A percentile compares a stretch with the other conserved stretches of the same genome.
Conservation (phyloP, 2,797 vertebrate genomes). For the Poeciliopsis presidionis region DNA sequence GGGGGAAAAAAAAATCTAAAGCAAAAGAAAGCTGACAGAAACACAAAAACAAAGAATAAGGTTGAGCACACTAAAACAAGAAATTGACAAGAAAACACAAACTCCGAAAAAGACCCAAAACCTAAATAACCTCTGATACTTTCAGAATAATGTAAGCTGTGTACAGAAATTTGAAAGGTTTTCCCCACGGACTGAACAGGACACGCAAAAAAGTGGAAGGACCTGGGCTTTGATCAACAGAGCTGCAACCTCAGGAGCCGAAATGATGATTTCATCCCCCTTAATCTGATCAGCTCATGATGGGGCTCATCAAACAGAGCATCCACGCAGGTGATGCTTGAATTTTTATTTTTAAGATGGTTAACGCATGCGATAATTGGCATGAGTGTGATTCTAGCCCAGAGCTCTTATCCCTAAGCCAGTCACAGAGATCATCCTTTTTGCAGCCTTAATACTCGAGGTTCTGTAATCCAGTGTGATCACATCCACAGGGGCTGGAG, state of each 20-base stretch:
- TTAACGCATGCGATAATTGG: constrained; percentile 35
- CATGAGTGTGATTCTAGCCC: constrained; percentile 18
- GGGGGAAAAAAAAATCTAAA: not conserved
- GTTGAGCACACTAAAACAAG: not conserved
- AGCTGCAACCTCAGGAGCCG: constrained; percentile 46
- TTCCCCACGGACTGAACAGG: constrained; percentile 38
- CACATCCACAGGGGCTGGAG: constrained; percentile 28
- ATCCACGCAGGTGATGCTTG: not conserved
- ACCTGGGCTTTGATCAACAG: constrained; percentile 60
- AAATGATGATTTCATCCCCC: constrained; percentile 66
- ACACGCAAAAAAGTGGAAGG: constrained; percentile 44
- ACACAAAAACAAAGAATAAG: not conserved
- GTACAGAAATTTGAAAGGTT: constrained; percentile 37
- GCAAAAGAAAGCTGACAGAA: not conserved
- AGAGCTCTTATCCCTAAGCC: constrained; percentile 22
- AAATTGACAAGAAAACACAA: not conserved
- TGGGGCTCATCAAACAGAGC: constrained; percentile 9
- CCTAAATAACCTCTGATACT: not conserved
- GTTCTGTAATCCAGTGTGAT: constrained; percentile 61
- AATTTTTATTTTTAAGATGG: constrained; percentile 36
- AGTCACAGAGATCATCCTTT: constrained; percentile 63
- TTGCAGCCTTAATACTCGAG: constrained; percentile 48
- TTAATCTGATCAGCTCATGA: constrained; percentile 21
- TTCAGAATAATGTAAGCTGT: constrained; percentile 26
- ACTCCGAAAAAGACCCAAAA: not conserved